Evolutionary conservation across 2,113 vertebrate species (phyloP).

Genomic region (Poecilia latipinna): DNA sequence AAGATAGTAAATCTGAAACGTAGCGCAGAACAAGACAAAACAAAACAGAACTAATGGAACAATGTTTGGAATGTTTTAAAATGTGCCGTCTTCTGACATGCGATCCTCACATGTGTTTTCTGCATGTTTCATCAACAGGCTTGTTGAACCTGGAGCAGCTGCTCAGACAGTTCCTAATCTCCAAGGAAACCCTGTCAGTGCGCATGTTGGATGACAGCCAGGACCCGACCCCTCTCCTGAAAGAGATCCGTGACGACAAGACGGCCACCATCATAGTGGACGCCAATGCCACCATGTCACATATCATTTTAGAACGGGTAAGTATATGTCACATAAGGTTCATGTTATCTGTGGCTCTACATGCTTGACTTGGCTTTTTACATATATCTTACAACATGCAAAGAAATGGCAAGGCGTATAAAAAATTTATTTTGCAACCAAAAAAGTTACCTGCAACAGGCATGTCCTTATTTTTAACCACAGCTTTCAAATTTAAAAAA

Average conservation of each 20-base stretch:
- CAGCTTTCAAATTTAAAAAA: background rate
- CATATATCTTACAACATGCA: no score
- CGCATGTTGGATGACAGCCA: slow-evolving; percentile 96
- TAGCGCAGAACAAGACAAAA: background rate
- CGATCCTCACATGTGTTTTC: slow-evolving; percentile 12
- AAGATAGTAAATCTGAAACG: background rate
- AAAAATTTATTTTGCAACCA: no score
- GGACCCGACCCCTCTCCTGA: slow-evolving; percentile 94
- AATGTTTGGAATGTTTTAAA: slow-evolving; percentile 1
- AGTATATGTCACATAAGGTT: slow-evolving; percentile 40
- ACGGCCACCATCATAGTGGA: slow-evolving; percentile 97
- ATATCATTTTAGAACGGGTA: slow-evolving; percentile 93
- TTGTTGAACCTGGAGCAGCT: slow-evolving; percentile 97
- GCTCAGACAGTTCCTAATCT: slow-evolving; percentile 97
- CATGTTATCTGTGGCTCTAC: background rate
- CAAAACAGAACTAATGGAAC: background rate
- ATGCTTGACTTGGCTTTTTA: background rate
- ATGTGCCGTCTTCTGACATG: slow-evolving; percentile 27
- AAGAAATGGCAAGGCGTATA: no score
- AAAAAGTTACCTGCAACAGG: no score
- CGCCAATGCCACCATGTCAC: slow-evolving; percentile 96
- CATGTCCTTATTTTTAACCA: no score
- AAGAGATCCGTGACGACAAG: slow-evolving; percentile 98
- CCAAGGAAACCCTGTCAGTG: slow-evolving; percentile 96
- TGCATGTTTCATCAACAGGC: slow-evolving; percentile 78